Evolutionary conservation across 2,797 vertebrate species (phyloP).

Genomic region (Parauchenoglanis punctatus): DNA sequence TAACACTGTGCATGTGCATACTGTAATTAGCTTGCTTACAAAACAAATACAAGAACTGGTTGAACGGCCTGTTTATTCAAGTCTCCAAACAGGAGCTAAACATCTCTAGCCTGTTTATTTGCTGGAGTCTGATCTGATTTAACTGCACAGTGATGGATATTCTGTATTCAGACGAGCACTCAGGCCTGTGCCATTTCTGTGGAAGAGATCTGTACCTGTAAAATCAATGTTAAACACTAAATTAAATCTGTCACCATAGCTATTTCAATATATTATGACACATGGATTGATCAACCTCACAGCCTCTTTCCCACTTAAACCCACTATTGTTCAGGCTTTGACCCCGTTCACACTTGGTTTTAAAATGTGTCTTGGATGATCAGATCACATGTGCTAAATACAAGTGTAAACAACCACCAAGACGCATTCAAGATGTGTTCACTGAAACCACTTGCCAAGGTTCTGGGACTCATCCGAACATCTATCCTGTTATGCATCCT

Average conservation of each 20-base stretch:
- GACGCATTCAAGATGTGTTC: too few species aligned
- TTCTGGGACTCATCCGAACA: too few species aligned
- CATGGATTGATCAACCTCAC: neutral
- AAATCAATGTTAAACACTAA: neutral
- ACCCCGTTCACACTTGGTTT: too few species aligned
- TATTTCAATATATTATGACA: neutral
- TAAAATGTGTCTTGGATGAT: too few species aligned
- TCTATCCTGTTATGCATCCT: too few species aligned
- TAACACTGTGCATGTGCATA: neutral
- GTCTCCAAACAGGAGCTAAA: neutral
- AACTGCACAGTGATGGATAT: neutral
- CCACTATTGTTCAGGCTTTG: neutral
- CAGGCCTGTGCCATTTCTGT: neutral
- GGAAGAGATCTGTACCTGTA: neutral
- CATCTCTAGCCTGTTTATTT: neutral
- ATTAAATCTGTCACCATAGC: neutral
- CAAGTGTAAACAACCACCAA: too few species aligned
- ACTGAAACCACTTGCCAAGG: too few species aligned
- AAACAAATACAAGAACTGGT: neutral
- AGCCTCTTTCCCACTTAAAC: neutral
- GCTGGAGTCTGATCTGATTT: neutral
- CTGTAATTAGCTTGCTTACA: neutral
- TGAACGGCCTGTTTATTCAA: neutral
- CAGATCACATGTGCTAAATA: too few species aligned
- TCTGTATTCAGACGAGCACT: too few species aligned